Base-by-base conservation (phyloP, 2,113 vertebrate genomes). In the Loxodonta africana region DNA sequence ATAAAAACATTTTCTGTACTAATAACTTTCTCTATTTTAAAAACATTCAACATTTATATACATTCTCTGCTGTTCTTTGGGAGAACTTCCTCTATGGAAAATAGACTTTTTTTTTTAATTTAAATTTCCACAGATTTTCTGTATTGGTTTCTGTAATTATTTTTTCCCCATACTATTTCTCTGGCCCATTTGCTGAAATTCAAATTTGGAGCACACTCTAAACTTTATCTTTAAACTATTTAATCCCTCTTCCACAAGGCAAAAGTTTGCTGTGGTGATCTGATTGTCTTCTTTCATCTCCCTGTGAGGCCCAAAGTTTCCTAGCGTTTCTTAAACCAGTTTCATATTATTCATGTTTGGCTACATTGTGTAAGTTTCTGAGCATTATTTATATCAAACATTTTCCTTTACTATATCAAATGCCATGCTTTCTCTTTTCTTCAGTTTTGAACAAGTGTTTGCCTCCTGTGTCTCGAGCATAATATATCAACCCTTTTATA, bases 71-170 rank as follows among this genome's bases (percentile, higher is more conserved):
- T 41, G 67, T 63, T 83, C 41, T 91, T 37, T 48, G n/a, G 23
- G 57, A 86, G 71, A 94, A 94, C 48, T 57, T 84, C 41, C 46
- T 90, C 63, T 92, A 73, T 78, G 41, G 82, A 83, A 94, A 90
- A 60, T 20, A 26, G 67, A n/a, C 63, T 90, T 87, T 67, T 37
- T 37, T 37, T 37, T 37, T 37, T 37, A 37, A 37, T 37, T 37
- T 37, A 37, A 37, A n/a, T 88, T 82, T 57, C 28, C n/a, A 73
- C 8, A 74, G 30, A 76, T 86, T 93, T 95, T 67, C 21, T 62
- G 62, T 30, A 25, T 48, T 48, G 44, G 18, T 90, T 80, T 84
- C 91, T 88, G 2, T 20, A 21, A 41, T 71, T 67, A 44, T 51
- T 78, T 83, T 73, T 6, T 10, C 18, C 41, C 46, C 44, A 2